Evolutionary conservation across 2,113 vertebrate species (phyloP).

Genomic region (Rafetus swinhoei): DNA sequence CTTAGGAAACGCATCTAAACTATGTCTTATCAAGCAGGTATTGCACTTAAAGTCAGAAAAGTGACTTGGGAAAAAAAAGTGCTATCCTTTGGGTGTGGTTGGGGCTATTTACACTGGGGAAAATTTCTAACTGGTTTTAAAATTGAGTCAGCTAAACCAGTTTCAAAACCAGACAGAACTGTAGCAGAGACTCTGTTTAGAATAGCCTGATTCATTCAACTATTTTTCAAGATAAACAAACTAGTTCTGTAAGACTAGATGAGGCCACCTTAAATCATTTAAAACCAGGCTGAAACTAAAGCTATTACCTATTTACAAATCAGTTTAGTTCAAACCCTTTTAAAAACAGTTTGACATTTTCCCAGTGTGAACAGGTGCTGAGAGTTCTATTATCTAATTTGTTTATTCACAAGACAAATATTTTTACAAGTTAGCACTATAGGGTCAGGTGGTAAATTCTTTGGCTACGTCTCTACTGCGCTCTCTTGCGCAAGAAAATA

Average conservation of each 20-base stretch:
- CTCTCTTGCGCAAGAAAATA: too few species aligned
- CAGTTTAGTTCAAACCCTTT: neutral
- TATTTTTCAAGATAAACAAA: neutral
- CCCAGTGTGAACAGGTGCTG: fast-evolving
- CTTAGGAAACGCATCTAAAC: neutral
- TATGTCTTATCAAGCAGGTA: neutral
- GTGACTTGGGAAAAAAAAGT: neutral
- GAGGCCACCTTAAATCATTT: neutral
- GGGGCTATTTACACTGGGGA: neutral
- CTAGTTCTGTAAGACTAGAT: neutral
- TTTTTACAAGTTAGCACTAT: fast-evolving
- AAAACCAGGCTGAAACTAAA: fast-evolving
- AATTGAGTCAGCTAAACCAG: neutral
- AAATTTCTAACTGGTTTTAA: neutral
- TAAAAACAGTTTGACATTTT: fast-evolving
- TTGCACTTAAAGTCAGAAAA: neutral
- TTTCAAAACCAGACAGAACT: fast-evolving
- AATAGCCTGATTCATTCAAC: neutral
- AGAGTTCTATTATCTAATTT: neutral
- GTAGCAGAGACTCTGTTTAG: neutral
- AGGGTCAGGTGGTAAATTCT: neutral
- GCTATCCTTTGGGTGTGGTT: neutral
- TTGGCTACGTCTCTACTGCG: too few species aligned
- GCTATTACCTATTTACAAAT: neutral
- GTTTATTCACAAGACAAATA: neutral